Percentiles rank a stretch among this genome's conserved stretches.
phyloP scores from a whole-genome alignment of 2,888 invertebrate species.

The Cenopis cana region DNA sequence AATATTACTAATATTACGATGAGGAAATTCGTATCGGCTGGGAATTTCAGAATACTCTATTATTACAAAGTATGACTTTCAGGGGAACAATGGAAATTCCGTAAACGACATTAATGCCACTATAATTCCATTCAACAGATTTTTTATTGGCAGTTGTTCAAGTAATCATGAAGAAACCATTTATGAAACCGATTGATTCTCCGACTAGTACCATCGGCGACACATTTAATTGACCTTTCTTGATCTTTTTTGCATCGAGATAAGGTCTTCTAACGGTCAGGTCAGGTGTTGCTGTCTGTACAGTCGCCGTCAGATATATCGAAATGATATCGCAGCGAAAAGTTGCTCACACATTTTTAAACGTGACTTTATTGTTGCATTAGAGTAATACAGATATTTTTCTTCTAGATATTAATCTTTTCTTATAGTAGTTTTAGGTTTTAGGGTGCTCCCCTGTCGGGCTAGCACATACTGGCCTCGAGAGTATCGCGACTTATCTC shows the following conservation, averaged over 20 bases:
- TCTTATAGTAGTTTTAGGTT: no score
- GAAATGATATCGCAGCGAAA: background rate
- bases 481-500: no score
- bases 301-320: background rate
- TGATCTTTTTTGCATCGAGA: no score
- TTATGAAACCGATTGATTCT: conserved; percentile 2
- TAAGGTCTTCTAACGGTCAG: background rate
- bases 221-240: no score
- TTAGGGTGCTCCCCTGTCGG: no score
- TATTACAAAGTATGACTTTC: conserved; percentile 15
- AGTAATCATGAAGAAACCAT: conserved; percentile 5
- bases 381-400: no score
- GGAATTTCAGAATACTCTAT: conserved; percentile 12
- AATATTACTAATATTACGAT: background rate
- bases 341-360: background rate
- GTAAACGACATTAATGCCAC: conserved; percentile 10
- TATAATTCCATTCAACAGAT: conserved; percentile 16
- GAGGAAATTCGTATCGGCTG: conserved; percentile 3
- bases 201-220: background rate
- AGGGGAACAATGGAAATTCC: conserved; percentile 23
- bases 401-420: no score
- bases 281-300: background rate
- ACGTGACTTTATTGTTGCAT: background rate
- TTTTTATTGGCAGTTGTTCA: conserved; percentile 16
- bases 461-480: no score